A percentile compares a stretch with the other conserved stretches of the same genome.
Conservation (phyloP, 2,113 vertebrate genomes). For the Zosterops lateralis region DNA sequence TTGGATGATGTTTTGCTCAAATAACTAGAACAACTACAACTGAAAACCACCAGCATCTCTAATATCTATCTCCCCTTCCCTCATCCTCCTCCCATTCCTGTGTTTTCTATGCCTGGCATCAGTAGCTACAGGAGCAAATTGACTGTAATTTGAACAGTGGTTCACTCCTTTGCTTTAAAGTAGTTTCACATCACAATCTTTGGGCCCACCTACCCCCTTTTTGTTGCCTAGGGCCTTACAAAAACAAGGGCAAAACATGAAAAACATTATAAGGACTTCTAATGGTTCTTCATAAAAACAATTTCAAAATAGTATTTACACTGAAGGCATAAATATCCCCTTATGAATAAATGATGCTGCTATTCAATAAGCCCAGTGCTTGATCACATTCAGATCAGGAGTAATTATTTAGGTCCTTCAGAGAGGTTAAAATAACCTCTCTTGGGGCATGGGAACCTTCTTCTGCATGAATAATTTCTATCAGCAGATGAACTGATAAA, state of each 20-base stretch:
- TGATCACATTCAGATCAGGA: background rate
- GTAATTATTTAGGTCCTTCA: background rate
- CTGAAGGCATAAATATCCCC: background rate
- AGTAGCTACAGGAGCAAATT: background rate
- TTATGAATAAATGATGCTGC: conserved; percentile 4
- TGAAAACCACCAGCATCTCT: background rate
- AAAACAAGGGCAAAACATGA: background rate
- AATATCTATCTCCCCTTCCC: background rate
- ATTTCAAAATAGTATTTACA: background rate
- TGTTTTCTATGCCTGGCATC: background rate
- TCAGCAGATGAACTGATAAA: background rate
- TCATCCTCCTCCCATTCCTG: background rate
- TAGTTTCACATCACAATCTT: background rate
- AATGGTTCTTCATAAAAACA: background rate
- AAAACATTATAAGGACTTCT: background rate
- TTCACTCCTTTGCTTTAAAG: background rate
- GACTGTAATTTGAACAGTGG: background rate
- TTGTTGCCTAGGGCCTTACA: background rate
- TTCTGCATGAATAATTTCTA: background rate
- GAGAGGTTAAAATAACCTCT: conserved; percentile 2
- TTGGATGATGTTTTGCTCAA: background rate
- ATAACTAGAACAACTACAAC: background rate
- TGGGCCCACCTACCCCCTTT: background rate
- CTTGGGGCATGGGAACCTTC: background rate
- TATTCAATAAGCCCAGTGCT: background rate